Conservation (phyloP, 1,140 invertebrate species). For the Megalopta genalis region DNA sequence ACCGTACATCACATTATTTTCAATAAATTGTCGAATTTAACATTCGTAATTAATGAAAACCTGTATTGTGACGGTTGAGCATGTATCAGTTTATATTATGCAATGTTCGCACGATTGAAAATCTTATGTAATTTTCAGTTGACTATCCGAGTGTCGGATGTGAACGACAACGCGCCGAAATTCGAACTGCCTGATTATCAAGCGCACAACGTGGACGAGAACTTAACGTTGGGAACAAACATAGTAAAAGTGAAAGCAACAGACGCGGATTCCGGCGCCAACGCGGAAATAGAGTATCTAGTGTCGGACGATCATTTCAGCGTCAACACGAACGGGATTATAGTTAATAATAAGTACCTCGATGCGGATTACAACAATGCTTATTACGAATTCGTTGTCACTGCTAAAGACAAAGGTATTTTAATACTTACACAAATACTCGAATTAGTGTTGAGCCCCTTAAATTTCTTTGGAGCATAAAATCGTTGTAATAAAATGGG, state of each 20-base stretch:
- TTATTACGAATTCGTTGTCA: slow-evolving; percentile 96
- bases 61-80: too few relatives aligned
- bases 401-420: slow-evolving; percentile 92
- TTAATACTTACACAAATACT: background rate
- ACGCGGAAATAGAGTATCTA: slow-evolving; percentile 95
- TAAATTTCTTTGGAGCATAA: fast-evolving
- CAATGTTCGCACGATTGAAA: background rate
- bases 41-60: too few relatives aligned
- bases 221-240: slow-evolving; percentile 93
- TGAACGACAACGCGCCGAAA: slow-evolving; percentile 96
- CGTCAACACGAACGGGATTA: slow-evolving; percentile 94
- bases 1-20: too few relatives aligned
- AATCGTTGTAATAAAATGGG: too few relatives aligned
- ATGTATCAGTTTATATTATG: too few relatives aligned
- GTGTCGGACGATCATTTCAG: slow-evolving; percentile 96
- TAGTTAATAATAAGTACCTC: slow-evolving; percentile 94
- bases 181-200: slow-evolving; percentile 97
- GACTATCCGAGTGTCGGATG: slow-evolving; percentile 95
- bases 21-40: too few relatives aligned
- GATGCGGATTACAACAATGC: slow-evolving; percentile 97
- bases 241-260: slow-evolving; percentile 96
- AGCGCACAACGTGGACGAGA: slow-evolving; percentile 96
- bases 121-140: slow-evolving; percentile 80
- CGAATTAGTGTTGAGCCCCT: background rate
- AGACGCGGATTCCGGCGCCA: slow-evolving; percentile 94